Evolutionary conservation across 2,888 invertebrate species (phyloP), one percentile per base, ranked within the genome.

Genomic region (Hydropsyche betteni): DNA sequence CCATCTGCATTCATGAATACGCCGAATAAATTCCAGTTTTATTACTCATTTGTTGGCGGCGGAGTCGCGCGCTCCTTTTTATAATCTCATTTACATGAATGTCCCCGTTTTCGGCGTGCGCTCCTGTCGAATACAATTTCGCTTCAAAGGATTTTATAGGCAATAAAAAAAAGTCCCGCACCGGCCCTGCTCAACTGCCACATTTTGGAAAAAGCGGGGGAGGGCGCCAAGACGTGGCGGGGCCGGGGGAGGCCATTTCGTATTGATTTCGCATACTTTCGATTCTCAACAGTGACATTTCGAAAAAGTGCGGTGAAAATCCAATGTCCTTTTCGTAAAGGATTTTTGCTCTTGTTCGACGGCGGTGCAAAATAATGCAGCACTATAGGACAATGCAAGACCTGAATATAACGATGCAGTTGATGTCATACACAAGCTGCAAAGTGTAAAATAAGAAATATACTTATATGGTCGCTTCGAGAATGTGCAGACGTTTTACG

Each of bases 121-220:
- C 75, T 76, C 68, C 52, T 44, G 74, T 58, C 76, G 75, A 77
- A 78, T 78, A 78, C 78, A 78, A 78, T 78, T 78, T 78, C 75
- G 78, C 78, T 78, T 75, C 75, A 76, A 78, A 77, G 78, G 78
- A 78, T 78, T 78, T 78, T 78, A 78, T 78, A 75, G 78, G 74
- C 76, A 78, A 78, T 78, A 78, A 78, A 78, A 78, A 75, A 76
- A 76, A 75, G 75, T 73, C 78, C 72, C 55, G 69, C 14, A 38
- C 69, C 72, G 58, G 61, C 72, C 55, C 72, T 72, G 58, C 64
- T 64, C 72, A 50, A 70, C 70, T 51, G 16, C 52, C 53, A 70
- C 70, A 33, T 70, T 64, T 70, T 16, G 70, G 69, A 44, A 44
- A 44, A 44, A 44, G 24, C 24, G 24, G 24, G 24, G 24, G 24